These are phyloP conservation scores for Bradypodion ventrale DNA, from an alignment of 2,797 vertebrate genomes.

Conservation along the genomic window DNA sequence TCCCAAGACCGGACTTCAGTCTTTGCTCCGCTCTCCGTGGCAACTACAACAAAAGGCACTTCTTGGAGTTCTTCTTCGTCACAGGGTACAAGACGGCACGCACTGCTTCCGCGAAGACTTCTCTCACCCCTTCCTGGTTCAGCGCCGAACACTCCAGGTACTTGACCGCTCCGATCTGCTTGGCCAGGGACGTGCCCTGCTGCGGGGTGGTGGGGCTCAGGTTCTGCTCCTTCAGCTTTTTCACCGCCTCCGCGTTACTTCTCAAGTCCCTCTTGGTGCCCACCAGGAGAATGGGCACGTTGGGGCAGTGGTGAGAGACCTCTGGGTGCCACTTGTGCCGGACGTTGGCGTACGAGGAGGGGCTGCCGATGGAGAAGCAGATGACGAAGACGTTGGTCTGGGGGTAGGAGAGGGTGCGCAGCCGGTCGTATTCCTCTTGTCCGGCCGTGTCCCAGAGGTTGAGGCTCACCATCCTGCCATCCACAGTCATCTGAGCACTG, in stretches of 20 bases:
- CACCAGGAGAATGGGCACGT: slow-evolving; percentile 89
- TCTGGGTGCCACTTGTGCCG: slow-evolving; percentile 95
- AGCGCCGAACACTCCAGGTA: slow-evolving; percentile 93
- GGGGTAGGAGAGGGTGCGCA: slow-evolving; percentile 90
- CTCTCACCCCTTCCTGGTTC: slow-evolving; percentile 88
- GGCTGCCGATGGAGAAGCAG: slow-evolving; percentile 92
- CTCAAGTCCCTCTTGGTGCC: slow-evolving; percentile 93
- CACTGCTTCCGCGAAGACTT: slow-evolving; percentile 91
- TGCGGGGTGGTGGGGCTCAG: slow-evolving; percentile 88
- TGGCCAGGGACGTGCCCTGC: slow-evolving; percentile 88
- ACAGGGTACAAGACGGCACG: slow-evolving; percentile 90
- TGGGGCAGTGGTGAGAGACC: slow-evolving; percentile 92
- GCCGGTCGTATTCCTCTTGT: slow-evolving; percentile 93
- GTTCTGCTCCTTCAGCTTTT: slow-evolving; percentile 93
- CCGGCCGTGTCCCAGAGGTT: slow-evolving; percentile 96
- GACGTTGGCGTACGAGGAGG: slow-evolving; percentile 91
- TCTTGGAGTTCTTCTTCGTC: slow-evolving; percentile 90
- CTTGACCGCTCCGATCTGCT: slow-evolving; percentile 92
- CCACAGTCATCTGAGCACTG: slow-evolving; percentile 93
- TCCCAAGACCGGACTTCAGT: slow-evolving; percentile 47
- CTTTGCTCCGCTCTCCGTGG: slow-evolving; percentile 26
- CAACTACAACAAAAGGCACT: slow-evolving; percentile 89
- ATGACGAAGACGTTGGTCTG: slow-evolving; percentile 95
- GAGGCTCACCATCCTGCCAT: slow-evolving; percentile 90
- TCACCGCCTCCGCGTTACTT: slow-evolving; percentile 85